A percentile compares a stretch with the other conserved stretches of the same genome.
phyloP scores from a whole-genome alignment of 2,113 vertebrate genomes.

The Myxocyprinus asiaticus region DNA sequence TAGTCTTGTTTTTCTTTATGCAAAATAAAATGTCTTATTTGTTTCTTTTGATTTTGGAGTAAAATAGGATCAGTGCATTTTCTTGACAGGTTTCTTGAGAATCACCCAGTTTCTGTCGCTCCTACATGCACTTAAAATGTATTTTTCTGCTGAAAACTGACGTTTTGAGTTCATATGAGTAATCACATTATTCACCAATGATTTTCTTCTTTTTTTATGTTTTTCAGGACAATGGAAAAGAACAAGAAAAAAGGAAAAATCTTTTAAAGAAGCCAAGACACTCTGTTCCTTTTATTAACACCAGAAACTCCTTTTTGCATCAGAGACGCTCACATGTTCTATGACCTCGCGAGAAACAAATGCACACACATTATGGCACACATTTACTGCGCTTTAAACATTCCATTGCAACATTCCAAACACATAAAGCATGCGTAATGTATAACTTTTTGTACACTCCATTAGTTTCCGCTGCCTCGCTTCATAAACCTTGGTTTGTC shows the following conservation, averaged over 20 bases:
- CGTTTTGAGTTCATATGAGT: neutral
- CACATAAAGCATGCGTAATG: too few relatives aligned
- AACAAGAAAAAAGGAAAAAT: conserved; percentile 85
- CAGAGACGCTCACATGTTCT: conserved; percentile 44
- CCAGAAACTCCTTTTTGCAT: conserved; percentile 50
- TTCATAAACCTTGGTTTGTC: too few relatives aligned
- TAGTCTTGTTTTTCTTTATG: too few relatives aligned
- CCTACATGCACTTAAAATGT: too few relatives aligned
- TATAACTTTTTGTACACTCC: too few relatives aligned
- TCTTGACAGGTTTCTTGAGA: too few relatives aligned
- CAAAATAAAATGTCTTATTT: too few relatives aligned
- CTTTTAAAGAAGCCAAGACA: conserved; percentile 60
- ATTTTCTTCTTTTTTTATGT: neutral
- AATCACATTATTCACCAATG: neutral
- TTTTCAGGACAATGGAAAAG: conserved; percentile 80
- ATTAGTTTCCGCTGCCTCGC: too few relatives aligned
- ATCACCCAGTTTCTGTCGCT: too few relatives aligned
- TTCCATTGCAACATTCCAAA: neutral
- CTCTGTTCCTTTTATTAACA: conserved; percentile 25
- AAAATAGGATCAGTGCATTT: too few relatives aligned
- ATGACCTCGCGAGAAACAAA: conserved; percentile 45
- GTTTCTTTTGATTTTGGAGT: too few relatives aligned
- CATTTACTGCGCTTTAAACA: neutral
- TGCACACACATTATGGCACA: conserved; percentile 1
- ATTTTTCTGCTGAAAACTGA: neutral